Base-by-base conservation (phyloP, 2,797 vertebrate genomes). In the Ispidina picta region DNA sequence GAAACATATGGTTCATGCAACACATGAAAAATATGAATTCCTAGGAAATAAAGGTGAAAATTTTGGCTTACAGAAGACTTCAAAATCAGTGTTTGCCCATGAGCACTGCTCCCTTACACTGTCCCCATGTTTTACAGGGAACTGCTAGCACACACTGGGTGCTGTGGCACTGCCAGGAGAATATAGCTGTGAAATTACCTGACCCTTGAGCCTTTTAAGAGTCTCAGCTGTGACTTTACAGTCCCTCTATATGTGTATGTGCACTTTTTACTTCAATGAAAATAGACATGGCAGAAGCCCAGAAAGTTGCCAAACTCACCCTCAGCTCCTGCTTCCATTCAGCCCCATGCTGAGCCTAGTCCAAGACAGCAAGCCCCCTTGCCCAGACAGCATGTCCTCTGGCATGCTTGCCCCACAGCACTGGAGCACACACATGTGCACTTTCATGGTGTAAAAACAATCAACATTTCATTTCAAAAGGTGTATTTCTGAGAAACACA, bases 1-100 rank as follows among this genome's bases (percentile, higher is more conserved):
- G 81, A 94, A 92, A 89, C 72, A 86, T 77, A 95, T 91, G 84
- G 37, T 93, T 93, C 66, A 41, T 65, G 46, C 55, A 93, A 68
- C 65, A 88, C 56, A 80, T 15, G 54, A 86, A 88, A 95, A 89
- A 89, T 51, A 88, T 1, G 3, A 77, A 86, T 52, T 82, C 56
- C 41, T 90, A 63, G 22, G 44, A 82, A 88, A 95, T 43, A 89
- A 86, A 89, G 90, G 83, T 60, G 55, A 58, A 77, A 93, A 92
- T 81, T 90, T 87, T 88, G 89, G 66, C 76, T 51, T 31, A 56
- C 49, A 74, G 65, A 22, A 92, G 49, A 70, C 73, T 83, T 48
- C 80, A 94, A 91, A 91, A 66, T 66, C 82, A 83, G 26, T 25
- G 41, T 83, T 41, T 90, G 46, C 63, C 60, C 49, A 83, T 77